Evolutionary conservation across 2,888 invertebrate genomes (phyloP), one percentile per base, ranked within the genome.

Genomic region (Spisula solida): DNA sequence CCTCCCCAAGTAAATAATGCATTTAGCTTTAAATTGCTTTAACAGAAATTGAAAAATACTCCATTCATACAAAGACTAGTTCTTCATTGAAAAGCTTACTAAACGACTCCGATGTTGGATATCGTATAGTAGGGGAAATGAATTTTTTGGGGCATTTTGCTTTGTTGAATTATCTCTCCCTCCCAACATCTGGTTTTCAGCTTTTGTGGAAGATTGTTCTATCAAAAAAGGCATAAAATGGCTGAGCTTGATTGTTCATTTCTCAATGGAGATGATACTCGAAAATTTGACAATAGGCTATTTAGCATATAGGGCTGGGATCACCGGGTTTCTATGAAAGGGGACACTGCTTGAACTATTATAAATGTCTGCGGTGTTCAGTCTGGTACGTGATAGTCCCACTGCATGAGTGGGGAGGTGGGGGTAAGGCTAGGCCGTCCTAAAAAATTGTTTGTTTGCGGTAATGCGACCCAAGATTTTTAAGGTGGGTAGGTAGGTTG

Each of bases 1-100:
- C 92, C 90, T 82, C 90, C 90, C 82, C 84, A 81, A 87, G 90
- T 88, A 90, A 91, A 91, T 88, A 91, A 88, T 91, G 87, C 87
- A 84, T 84, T 85, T 70, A 90, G 88, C 80, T 89, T 86, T 90
- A 60, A 88, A 90, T 90, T 88, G 82, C 88, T 88, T 90, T 83
- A 82, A 90, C 87, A 88, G 90, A 86, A 88, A 86, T 88, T 79
- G 81, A 89, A 87, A 85, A 78, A 87, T 86, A 86, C 81, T 86
- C 86, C 86, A 86, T 86, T 86, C 81, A 85, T 85, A 85, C 79
- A 85, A 85, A 85, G 85, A 34, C 56, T 55, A 78, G 78, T 87
- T 82, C 78, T 78, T 82, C 48, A 60, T 88, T 70, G 83, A 85
- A 88, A 84, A 34, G 48, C 20, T 47, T 80, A 55, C 81, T 82